Evolutionary conservation across 2,888 invertebrate species (phyloP).

Genomic region (Tryphoninae sp.): DNA sequence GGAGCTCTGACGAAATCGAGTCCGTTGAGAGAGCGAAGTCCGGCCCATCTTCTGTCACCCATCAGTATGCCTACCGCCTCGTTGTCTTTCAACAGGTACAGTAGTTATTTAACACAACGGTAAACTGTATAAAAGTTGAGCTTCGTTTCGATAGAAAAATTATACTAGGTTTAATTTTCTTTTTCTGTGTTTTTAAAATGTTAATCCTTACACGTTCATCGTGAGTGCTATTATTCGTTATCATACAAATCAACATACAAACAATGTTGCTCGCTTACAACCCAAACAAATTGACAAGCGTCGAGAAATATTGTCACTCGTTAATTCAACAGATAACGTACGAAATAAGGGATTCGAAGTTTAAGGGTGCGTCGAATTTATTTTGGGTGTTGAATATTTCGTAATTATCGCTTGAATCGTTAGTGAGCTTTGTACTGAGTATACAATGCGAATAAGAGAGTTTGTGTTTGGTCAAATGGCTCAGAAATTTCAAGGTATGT

Average conservation of each 20-base stretch:
- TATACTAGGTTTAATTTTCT: neutral
- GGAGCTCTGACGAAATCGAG: constrained; percentile 78
- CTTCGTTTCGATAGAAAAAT: constrained; percentile 34
- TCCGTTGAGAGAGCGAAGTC: constrained; percentile 79
- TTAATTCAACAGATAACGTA: neutral
- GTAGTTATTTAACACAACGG: constrained; percentile 65
- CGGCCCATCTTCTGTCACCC: constrained; percentile 83
- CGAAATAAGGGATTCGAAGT: neutral
- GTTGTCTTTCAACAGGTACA: constrained; percentile 84
- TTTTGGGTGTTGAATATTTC: neutral
- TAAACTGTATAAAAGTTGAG: constrained; percentile 18
- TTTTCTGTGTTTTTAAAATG: constrained; percentile 16
- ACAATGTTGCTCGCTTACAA: neutral
- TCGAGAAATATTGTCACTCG: neutral
- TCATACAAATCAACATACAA: neutral
- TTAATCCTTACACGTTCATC: constrained; percentile 15
- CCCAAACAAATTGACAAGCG: neutral
- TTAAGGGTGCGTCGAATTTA: constrained; percentile 4
- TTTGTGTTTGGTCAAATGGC: too few species aligned
- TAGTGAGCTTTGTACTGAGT: neutral
- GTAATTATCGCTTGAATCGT: neutral
- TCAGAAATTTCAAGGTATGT: too few species aligned
- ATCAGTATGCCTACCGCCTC: constrained; percentile 84
- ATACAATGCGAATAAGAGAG: neutral
- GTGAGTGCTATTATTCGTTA: constrained; percentile 20